phyloP scores from a whole-genome alignment of 2,888 invertebrate species.

The Hyposoter dolosus region DNA sequence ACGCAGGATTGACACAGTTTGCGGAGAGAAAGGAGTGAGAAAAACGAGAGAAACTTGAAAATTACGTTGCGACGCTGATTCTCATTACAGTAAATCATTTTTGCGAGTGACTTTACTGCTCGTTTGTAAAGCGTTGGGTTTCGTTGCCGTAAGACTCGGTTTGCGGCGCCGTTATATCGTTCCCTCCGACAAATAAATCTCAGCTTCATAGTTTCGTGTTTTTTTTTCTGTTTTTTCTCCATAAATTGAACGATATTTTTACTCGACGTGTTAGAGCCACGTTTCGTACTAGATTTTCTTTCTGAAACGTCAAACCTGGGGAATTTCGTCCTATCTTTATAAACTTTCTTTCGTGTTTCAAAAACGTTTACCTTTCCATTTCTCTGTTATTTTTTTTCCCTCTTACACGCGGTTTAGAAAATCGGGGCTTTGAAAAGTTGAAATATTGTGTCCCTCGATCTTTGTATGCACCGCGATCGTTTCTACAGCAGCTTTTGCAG shows the following conservation, averaged over 20 bases:
- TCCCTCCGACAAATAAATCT: slow-evolving; percentile 76
- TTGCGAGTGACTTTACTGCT: slow-evolving; percentile 79
- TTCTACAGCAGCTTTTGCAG: slow-evolving; percentile 87
- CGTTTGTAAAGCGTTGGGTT: slow-evolving; percentile 71
- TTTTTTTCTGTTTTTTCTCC: background rate
- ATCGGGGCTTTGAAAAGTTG: slow-evolving; percentile 3
- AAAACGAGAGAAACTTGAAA: slow-evolving; percentile 29
- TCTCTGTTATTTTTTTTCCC: background rate
- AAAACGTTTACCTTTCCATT: slow-evolving; percentile 1
- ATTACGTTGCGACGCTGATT: slow-evolving; percentile 72
- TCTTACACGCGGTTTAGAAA: background rate
- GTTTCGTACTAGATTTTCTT: background rate
- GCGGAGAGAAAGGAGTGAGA: slow-evolving; percentile 25
- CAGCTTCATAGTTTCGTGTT: slow-evolving; percentile 34
- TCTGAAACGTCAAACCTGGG: background rate
- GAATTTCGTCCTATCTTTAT: background rate
- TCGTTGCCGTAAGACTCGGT: slow-evolving; percentile 53
- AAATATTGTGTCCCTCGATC: slow-evolving; percentile 79
- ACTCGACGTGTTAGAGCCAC: slow-evolving; percentile 39
- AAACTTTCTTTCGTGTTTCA: background rate
- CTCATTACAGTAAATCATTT: slow-evolving; percentile 83
- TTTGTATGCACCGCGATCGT: slow-evolving; percentile 84
- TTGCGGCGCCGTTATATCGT: slow-evolving; percentile 74
- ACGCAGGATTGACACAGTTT: slow-evolving; percentile 64
- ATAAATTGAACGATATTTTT: slow-evolving; percentile 67